These are phyloP conservation scores for Hystrix brachyura DNA, from an alignment of 2,113 vertebrate genomes.

Conservation along the genomic window DNA sequence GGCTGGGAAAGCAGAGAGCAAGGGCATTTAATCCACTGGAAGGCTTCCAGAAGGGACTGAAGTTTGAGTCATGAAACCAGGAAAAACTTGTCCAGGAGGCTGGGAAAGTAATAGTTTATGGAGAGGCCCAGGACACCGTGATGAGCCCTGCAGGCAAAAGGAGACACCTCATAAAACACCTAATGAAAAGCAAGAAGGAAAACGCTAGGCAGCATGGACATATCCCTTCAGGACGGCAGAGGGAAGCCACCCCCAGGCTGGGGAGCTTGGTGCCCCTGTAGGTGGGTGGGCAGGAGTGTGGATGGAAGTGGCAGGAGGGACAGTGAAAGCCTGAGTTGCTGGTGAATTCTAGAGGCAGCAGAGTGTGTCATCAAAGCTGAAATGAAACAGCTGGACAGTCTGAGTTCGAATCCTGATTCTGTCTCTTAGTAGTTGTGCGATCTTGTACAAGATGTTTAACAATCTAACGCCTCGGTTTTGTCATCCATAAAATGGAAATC, in stretches of 20 bases:
- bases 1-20: background rate
- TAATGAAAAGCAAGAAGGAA: background rate
- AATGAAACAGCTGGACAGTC: background rate
- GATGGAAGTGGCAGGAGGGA: background rate
- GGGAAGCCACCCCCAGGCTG: background rate
- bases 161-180: background rate
- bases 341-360: background rate
- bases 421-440: background rate
- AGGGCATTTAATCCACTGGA: background rate
- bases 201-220: background rate
- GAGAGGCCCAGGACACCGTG: background rate
- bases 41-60: background rate
- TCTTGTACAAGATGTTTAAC: background rate
- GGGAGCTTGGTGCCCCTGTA: background rate
- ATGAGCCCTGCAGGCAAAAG: background rate
- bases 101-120: background rate
- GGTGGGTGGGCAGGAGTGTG: background rate
- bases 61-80: background rate
- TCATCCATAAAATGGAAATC: background rate
- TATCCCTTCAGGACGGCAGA: background rate
- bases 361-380: background rate
- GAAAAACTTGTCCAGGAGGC: background rate
- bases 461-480: background rate
- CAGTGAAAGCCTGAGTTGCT: background rate
- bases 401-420: background rate